Evolutionary conservation across 2,113 vertebrate species (phyloP), one percentile per base, ranked within the genome.

Genomic region (Sebastes schlegelii): DNA sequence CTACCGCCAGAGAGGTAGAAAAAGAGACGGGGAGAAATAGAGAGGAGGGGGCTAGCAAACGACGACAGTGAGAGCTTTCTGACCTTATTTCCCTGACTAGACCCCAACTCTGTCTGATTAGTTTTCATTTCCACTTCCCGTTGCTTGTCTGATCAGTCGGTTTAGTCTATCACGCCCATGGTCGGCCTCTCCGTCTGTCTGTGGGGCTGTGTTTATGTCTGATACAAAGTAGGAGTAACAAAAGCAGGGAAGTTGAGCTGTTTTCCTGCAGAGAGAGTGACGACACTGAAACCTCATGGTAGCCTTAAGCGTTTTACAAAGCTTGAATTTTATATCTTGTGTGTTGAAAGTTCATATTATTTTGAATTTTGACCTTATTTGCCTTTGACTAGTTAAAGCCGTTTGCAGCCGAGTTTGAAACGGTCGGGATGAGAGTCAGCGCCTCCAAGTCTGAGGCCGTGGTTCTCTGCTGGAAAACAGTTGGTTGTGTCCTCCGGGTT

Each of bases 51-150:
- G 58, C 26, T 34, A 52, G 64, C 54, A n/a, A 34, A 51, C 51
- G 8, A 77, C 26, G 34, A 61, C 55, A 79, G 48, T 4, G 34
- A 77, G 65, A 76, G 65, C 61, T 49, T 58, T 81, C 74, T 82
- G 82, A 90, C 83, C 84, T 62, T n/a, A 57, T 79, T 85, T 68
- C 63, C 60, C 46, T 63, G 74, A 88, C 60, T 70, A 49, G 80
- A 83, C 60, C 79, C 65, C 45, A 23, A 61, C 76, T 84, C 74
- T 12, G 19, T 80, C 82, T 74, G 78, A 84, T 83, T 84, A 51
- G 79, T 86, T 89, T 88, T 86, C 55, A 82, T 78, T 76, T 79
- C 85, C 61, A 75, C 82, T 77, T 88, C 68, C 80, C 5, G 63
- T 58, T 73, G 74, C 79, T 34, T 64, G 77, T 87, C 79, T 80